Percentiles rank a stretch among this genome's conserved stretches.
Conservation (phyloP, 2,797 vertebrate genomes). For the Poecilia picta region DNA sequence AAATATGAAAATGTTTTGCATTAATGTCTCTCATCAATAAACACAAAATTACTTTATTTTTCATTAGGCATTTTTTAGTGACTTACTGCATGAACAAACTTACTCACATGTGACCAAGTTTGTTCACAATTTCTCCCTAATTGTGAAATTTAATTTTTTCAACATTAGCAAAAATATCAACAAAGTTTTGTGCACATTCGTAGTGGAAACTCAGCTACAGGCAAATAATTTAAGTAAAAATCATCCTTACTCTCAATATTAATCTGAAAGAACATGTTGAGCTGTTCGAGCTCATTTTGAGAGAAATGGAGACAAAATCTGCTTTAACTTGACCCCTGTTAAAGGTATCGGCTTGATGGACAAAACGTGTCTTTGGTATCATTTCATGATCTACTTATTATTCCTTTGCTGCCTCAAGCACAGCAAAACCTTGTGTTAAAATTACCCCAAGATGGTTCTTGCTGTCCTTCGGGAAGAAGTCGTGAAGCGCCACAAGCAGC, state of each 20-base stretch:
- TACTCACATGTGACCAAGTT: no score
- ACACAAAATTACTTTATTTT: not conserved
- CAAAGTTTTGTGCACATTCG: no score
- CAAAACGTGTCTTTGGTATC: not conserved
- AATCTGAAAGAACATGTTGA: not conserved
- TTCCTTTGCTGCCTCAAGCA: not conserved
- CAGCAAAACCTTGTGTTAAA: not conserved
- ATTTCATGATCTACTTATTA: not conserved
- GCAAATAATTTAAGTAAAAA: not conserved
- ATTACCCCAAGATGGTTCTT: not conserved
- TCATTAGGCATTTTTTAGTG: not conserved
- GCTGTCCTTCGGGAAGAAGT: not conserved
- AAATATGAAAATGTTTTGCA: not conserved
- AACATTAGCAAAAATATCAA: no score
- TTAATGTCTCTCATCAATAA: not conserved
- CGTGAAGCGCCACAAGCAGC: not conserved
- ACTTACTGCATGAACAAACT: no score
- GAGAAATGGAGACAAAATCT: not conserved
- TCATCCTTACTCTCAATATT: not conserved
- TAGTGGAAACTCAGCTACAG: no score
- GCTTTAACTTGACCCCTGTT: not conserved
- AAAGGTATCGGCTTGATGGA: not conserved
- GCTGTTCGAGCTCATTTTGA: not conserved
- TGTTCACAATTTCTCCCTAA: no score
- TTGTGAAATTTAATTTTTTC: no score